Evolutionary conservation across 1,140 invertebrate species (phyloP), one percentile per base, ranked within the genome.

Genomic region (Xylocopa sonorina): DNA sequence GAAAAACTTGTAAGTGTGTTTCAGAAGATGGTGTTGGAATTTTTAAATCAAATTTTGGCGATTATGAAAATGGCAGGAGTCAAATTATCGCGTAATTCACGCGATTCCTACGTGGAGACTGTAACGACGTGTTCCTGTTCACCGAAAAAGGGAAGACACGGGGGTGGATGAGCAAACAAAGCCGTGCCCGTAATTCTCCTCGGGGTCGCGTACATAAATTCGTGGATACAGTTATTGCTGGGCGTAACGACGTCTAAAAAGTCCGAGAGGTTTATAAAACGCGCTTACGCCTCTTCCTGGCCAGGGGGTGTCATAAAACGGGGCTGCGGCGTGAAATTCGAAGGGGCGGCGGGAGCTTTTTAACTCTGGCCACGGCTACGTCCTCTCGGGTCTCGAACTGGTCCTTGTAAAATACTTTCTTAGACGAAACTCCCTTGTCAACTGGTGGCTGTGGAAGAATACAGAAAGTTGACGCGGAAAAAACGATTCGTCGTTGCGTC

Each of bases 181-280:
- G 18, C 18, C 41, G 29, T 6, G 27, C 14, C 24, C 57, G 43
- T 73, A 50, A 50, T 48, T 73, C 46, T 24, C 18, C 24, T 14
- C 16, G 5, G 0, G 29, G 3, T 0, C 16, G 1, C 27, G 29
- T 18, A 38, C 71, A 48, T 62, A 62, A 63, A 74, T 62, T 34
- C 32, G 43, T 18, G 7, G 38, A 50, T 62, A 21, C 57, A 51
- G 32, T 62, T 63, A 63, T 62, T 41, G 55, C 41, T 3, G 27
- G 21, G 18, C 10, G 27, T 58, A 58, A 29, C 38, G 27, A 21
- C 41, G 27, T 72, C 41, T 46, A 46, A 72, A 72, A 57, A 32
- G 41, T 14, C 12, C 41, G 34, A 43, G 34, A 27, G 69, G 53
- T 58, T 58, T 46, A 72, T 72, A 72, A 72, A 72, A 58, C 55